phyloP scores from a whole-genome alignment of 2,113 vertebrate genomes.

The Engraulis encrasicolus region DNA sequence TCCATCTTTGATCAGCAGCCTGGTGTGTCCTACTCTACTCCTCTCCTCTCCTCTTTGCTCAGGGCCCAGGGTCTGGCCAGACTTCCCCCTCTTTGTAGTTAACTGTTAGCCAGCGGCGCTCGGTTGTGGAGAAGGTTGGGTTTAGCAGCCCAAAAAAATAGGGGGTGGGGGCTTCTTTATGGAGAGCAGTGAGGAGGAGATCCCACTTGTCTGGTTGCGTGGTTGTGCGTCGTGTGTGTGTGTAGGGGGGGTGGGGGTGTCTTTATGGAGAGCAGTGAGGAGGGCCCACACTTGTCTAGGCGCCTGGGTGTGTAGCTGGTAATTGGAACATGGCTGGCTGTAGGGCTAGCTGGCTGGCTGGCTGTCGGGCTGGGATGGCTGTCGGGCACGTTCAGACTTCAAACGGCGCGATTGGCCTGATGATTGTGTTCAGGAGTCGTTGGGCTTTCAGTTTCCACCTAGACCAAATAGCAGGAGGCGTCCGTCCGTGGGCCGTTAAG shows the following conservation, averaged over 20 bases:
- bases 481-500: background rate
- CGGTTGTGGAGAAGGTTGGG: background rate
- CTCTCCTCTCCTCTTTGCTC: too few species aligned
- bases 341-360: background rate
- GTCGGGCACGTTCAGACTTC: background rate
- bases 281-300: background rate
- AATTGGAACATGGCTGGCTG: conserved; percentile 20
- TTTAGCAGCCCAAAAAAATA: too few species aligned
- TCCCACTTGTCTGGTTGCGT: background rate
- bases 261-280: background rate
- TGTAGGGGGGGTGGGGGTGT: background rate
- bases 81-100: conserved; percentile 13
- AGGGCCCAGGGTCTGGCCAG: background rate
- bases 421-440: conserved; percentile 1
- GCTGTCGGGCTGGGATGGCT: conserved; percentile 1
- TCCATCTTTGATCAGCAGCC: too few species aligned
- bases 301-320: background rate
- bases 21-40: background rate
- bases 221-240: too few species aligned
- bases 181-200: background rate
- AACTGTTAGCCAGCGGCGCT: background rate
- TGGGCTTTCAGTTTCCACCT: conserved; percentile 13
- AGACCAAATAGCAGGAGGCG: background rate
- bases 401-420: background rate
- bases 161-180: background rate